phyloP scores from a whole-genome alignment of 1,140 invertebrate species.

The Zaprionus ornatus region DNA sequence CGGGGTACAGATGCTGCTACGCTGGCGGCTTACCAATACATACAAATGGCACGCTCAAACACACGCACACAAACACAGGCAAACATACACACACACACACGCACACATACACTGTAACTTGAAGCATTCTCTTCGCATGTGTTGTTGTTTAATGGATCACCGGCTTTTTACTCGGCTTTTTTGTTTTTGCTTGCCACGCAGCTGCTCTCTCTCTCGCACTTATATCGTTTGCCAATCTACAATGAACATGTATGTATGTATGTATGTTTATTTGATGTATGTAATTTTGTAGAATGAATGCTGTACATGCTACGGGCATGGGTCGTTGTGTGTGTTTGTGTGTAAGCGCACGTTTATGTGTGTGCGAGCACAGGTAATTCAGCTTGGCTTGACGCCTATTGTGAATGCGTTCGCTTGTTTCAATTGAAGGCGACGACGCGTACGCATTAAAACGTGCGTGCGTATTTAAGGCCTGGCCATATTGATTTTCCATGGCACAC shows the following conservation, averaged over 20 bases:
- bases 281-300: conserved; percentile 44
- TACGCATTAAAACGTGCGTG: conserved; percentile 56
- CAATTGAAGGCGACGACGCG: conserved; percentile 55
- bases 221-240: conserved; percentile 32
- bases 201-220: conserved; percentile 58
- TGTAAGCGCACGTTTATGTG: conserved; percentile 23
- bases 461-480: conserved; percentile 53
- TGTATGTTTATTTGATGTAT: conserved; percentile 23
- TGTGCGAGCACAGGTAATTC: conserved; percentile 50
- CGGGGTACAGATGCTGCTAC: conserved; percentile 65
- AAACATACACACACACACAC: conserved; percentile 7
- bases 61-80: conserved; percentile 15
- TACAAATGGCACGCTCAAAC: conserved; percentile 12
- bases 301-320: conserved; percentile 45
- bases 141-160: conserved; percentile 74
- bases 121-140: conserved; percentile 21
- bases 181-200: conserved; percentile 61
- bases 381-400: conserved; percentile 56
- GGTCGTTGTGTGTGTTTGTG: conserved; percentile 17
- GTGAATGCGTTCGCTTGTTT: conserved; percentile 47
- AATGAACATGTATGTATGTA: conserved; percentile 12
- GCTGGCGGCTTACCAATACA: conserved; percentile 60
- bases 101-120: conserved; percentile 14
- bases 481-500: conserved; percentile 59
- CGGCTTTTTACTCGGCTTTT: conserved; percentile 78